Conservation (phyloP, 1,140 invertebrate genomes). For the Aphelenchoides avenae region DNA sequence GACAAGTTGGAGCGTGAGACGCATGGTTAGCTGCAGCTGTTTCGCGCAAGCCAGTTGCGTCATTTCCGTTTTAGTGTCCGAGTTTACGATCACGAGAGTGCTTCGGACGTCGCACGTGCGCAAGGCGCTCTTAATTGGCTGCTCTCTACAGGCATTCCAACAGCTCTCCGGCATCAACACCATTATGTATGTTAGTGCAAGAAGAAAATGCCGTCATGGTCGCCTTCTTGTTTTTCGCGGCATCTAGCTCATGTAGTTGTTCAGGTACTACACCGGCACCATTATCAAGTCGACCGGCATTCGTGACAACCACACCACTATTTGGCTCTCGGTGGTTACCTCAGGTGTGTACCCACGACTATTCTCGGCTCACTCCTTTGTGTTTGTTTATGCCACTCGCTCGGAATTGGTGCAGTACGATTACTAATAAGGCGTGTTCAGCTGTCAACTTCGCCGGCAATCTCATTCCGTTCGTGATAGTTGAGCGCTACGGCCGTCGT, state of each 20-base stretch:
- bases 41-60: too few species aligned
- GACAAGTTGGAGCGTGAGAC: too few species aligned
- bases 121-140: conserved; percentile 66
- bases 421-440: too few species aligned
- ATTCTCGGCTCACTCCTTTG: too few species aligned
- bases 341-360: too few species aligned
- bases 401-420: too few species aligned
- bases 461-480: conserved; percentile 56
- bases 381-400: too few species aligned
- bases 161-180: conserved; percentile 68
- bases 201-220: conserved; percentile 14
- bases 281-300: conserved; percentile 68
- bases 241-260: conserved; percentile 56
- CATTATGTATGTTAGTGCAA: conserved; percentile 64
- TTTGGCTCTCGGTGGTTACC: conserved; percentile 66
- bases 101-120: conserved; percentile 61
- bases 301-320: conserved; percentile 62
- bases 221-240: background rate
- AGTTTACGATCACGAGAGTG: too few species aligned
- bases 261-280: conserved; percentile 41
- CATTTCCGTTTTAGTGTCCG: too few species aligned
- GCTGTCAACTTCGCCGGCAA: background rate
- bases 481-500: conserved; percentile 66
- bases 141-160: conserved; percentile 65
- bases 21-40: too few species aligned